Evolutionary conservation across 2,888 invertebrate species (phyloP), one percentile per base, ranked within the genome.

Genomic region (Caenorhabditis japonica): DNA sequence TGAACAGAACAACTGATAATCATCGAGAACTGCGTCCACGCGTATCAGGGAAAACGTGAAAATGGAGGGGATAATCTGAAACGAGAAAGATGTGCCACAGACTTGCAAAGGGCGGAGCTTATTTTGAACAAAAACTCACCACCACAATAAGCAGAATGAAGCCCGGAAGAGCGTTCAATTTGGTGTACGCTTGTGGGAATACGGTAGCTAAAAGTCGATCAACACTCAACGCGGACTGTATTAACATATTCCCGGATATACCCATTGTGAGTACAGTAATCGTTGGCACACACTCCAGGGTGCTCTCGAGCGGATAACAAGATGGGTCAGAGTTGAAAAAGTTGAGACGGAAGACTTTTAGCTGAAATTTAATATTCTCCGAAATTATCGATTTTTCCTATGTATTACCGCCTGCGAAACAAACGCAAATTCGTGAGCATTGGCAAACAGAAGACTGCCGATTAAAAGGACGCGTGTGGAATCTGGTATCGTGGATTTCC

Each of bases 1-100:
- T 10, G 66, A 66, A n/a, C 66, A 66, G 43, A 56, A 66, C 56
- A 66, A 41, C 51, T 66, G 66, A 51, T 66, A 66, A 36, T 66
- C 66, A 21, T 66, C 66, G n/a, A 66, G 56, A 25, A 66, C 56
- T 10, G 23, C 51, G 23, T 56, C 51, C 4, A 3, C 33, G 12
- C 66, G 66, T 12, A 66, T 66, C 51, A 46, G 44, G 1, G 56
- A 56, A 30, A 56, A 66, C 13, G 66, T 33, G 41, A 66, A 21
- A 5, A 58, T 23, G 7, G 66, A 39, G 13, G 66, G 66, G 15
- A 66, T 33, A 0, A 66, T 30, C 66, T 66, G 66, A 19, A 64
- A 64, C 12, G 12, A 12, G 23, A 12, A 46, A 21, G 27, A 7
- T 5, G 15, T 39, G 12, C 15, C 30, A 4, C 17, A 30, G 21